Evolutionary conservation across 2,888 invertebrate genomes (phyloP).

Genomic region (Melanargia galathea): DNA sequence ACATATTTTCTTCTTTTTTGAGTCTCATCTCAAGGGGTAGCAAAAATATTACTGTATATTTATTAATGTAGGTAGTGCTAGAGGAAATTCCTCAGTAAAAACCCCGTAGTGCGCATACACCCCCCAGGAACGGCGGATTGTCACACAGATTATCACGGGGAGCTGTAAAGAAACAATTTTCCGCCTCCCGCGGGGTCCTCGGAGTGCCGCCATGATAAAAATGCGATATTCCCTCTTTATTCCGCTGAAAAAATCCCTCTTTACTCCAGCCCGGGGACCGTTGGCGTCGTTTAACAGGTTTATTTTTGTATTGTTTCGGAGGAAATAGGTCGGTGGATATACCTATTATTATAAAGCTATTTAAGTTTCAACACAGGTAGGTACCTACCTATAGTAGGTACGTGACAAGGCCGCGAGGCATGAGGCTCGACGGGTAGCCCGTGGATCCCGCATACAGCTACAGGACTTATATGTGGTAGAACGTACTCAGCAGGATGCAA

Average conservation of each 20-base stretch:
- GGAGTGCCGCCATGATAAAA: conserved; percentile 73
- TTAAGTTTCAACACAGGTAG: too few relatives aligned
- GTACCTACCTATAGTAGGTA: too few relatives aligned
- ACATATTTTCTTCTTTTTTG: too few relatives aligned
- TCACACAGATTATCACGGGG: conserved; percentile 71
- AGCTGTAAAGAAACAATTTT: conserved; percentile 81
- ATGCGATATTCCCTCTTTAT: conserved; percentile 57
- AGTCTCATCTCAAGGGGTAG: too few relatives aligned
- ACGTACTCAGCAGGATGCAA: too few relatives aligned
- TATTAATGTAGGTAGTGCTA: background rate
- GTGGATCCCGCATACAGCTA: too few relatives aligned
- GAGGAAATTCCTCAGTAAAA: background rate
- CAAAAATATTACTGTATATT: too few relatives aligned
- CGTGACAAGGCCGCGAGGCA: too few relatives aligned
- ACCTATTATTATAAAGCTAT: background rate
- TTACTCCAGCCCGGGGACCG: conserved; percentile 27
- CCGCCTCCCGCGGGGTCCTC: conserved; percentile 64
- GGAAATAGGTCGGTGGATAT: conserved; percentile 15
- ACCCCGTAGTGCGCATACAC: conserved; percentile 25
- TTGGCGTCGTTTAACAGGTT: conserved; percentile 47
- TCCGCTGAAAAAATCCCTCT: conserved; percentile 38
- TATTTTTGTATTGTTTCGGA: conserved; percentile 42
- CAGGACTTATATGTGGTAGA: too few relatives aligned
- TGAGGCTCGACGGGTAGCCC: too few relatives aligned
- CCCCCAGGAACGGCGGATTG: conserved; percentile 16